Conservation (phyloP, 1,140 invertebrate genomes). For the Trachymyrmex septentrionalis region DNA sequence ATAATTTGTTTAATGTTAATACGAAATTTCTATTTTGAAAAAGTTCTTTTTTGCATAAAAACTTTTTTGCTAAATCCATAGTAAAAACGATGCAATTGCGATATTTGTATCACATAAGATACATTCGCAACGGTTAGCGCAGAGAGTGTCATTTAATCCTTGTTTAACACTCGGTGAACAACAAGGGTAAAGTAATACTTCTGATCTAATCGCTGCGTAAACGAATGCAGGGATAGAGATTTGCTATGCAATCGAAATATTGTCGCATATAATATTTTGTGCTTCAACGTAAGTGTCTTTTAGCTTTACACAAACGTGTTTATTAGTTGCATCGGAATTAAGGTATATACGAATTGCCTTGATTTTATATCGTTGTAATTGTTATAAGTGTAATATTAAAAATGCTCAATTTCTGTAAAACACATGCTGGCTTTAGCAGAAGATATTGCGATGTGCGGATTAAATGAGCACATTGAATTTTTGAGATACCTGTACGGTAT, state of each 20-base stretch:
- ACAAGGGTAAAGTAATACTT: too few species aligned
- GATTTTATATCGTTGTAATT: conserved; percentile 2
- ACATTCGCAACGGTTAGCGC: too few species aligned
- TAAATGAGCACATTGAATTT: not conserved
- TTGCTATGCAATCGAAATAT: not conserved
- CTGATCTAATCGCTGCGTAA: too few species aligned
- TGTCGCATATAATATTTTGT: conserved; percentile 1
- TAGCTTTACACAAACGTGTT: not conserved
- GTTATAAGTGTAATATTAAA: not conserved
- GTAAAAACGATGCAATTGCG: not conserved
- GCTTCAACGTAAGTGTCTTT: not conserved
- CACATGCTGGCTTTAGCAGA: not conserved
- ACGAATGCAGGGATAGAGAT: too few species aligned
- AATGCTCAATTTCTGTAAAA: conserved; percentile 25
- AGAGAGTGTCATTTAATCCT: too few species aligned
- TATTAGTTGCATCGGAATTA: not conserved
- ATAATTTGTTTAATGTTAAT: not conserved
- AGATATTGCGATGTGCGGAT: not conserved
- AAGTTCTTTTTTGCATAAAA: conserved; percentile 17
- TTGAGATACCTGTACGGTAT: conserved; percentile 18
- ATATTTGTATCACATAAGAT: not conserved
- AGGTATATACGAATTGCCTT: conserved; percentile 1
- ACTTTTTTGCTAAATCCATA: not conserved
- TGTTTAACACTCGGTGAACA: too few species aligned
- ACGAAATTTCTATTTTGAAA: not conserved